These are phyloP conservation scores for Trematomus loennbergii DNA, from an alignment of 2,113 vertebrate genomes.

Conservation along the genomic window DNA sequence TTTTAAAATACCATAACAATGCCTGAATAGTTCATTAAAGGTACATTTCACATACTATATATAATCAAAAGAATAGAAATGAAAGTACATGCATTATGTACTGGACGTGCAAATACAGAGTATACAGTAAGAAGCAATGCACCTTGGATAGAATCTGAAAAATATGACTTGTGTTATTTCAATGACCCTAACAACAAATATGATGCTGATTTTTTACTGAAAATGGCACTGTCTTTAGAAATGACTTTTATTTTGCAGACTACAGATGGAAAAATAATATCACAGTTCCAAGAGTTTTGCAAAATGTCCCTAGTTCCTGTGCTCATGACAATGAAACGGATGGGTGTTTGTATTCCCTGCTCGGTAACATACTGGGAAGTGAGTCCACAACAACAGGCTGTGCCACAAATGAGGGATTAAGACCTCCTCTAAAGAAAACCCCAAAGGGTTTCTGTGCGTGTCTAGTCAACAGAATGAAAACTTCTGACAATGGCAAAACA, in stretches of 20 bases:
- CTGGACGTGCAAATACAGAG: not conserved
- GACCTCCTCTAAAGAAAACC: constrained; percentile 20
- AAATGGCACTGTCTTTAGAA: not conserved
- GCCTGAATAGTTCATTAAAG: not conserved
- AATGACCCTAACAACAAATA: not conserved
- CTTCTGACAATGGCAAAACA: constrained; percentile 24
- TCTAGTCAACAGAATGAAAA: not conserved
- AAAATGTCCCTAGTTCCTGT: not conserved
- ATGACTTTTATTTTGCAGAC: not conserved
- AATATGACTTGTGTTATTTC: constrained; percentile 1
- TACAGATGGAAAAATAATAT: constrained; percentile 3
- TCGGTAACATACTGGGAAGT: constrained; percentile 18
- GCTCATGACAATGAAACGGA: constrained; percentile 5
- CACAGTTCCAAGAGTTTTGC: not conserved
- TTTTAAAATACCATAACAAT: not conserved
- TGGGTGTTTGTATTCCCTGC: constrained; percentile 27
- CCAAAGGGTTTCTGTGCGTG: not conserved
- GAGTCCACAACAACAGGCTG: constrained; percentile 29
- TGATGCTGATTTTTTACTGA: not conserved
- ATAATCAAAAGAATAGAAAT: not conserved
- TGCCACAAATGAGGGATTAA: constrained; percentile 34
- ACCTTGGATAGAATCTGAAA: not conserved
- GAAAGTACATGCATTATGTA: not conserved
- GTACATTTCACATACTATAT: not conserved
- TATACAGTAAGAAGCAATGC: not conserved